phyloP scores from a whole-genome alignment of 2,888 invertebrate species.

The Hypselothyrea guttata region DNA sequence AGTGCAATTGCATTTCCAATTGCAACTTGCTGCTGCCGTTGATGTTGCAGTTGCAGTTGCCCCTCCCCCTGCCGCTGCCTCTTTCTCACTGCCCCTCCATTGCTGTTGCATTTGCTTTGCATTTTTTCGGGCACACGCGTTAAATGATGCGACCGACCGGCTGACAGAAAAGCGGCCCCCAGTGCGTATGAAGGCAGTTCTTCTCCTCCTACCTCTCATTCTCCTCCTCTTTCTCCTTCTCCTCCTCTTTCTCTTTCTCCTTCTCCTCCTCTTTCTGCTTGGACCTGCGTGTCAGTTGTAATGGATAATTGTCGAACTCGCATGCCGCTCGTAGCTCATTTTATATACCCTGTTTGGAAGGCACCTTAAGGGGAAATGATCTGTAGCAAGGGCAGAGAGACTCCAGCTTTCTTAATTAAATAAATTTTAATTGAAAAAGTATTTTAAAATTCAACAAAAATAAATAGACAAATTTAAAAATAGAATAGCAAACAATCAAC shows the following conservation, averaged over 20 bases:
- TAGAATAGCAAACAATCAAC: too few relatives aligned
- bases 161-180: neutral
- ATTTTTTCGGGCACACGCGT: constrained; percentile 48
- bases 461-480: too few relatives aligned
- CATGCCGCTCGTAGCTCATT: constrained; percentile 59
- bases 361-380: neutral
- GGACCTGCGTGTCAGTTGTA: constrained; percentile 66
- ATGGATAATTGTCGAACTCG: constrained; percentile 77
- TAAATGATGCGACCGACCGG: constrained; percentile 54
- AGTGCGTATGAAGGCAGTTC: too few relatives aligned
- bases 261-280: constrained; percentile 18
- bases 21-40: constrained; percentile 36
- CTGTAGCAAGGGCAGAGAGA: neutral
- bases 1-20: constrained; percentile 71
- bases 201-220: too few relatives aligned
- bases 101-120: neutral
- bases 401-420: too few relatives aligned
- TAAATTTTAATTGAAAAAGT: too few relatives aligned
- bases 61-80: too few relatives aligned
- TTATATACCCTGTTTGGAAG: constrained; percentile 33
- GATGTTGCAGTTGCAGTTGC: constrained; percentile 10
- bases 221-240: too few relatives aligned
- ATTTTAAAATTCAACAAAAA: too few relatives aligned
- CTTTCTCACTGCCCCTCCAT: too few relatives aligned
- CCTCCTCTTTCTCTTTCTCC: too few relatives aligned